These are phyloP conservation scores for Mastacembelus armatus DNA, from an alignment of 2,797 vertebrate genomes.

Conservation along the genomic window DNA sequence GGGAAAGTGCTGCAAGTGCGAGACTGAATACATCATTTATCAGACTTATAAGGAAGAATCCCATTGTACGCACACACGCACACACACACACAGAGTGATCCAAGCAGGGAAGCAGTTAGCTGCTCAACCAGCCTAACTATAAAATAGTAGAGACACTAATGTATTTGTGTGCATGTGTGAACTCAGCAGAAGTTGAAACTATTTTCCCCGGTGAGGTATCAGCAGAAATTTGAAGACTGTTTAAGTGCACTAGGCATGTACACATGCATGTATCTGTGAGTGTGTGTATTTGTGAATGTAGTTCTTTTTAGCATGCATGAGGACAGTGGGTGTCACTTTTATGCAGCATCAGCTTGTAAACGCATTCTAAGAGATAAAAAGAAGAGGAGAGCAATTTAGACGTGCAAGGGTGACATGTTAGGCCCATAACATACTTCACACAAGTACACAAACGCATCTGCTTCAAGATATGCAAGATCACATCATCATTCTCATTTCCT, in stretches of 20 bases:
- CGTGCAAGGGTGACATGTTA: too few relatives aligned
- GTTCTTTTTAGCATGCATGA: background rate
- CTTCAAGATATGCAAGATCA: too few relatives aligned
- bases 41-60: slow-evolving; percentile 46
- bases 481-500: too few relatives aligned
- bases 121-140: background rate
- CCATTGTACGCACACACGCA: background rate
- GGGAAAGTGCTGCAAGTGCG: slow-evolving; percentile 6
- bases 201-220: slow-evolving; percentile 1
- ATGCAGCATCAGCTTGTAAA: slow-evolving; percentile 1
- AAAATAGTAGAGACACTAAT: slow-evolving; percentile 30
- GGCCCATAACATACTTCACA: too few relatives aligned
- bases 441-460: too few relatives aligned
- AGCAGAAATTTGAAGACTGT: background rate
- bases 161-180: slow-evolving; percentile 2
- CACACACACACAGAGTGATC: background rate
- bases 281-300: background rate
- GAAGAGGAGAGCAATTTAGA: too few relatives aligned
- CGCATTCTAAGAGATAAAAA: too few relatives aligned
- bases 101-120: background rate
- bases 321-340: background rate
- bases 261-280: background rate
- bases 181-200: background rate
- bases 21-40: slow-evolving; percentile 47
- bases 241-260: background rate